Evolutionary conservation across 2,888 invertebrate genomes (phyloP), one percentile per base, ranked within the genome.

Genomic region (Campopleginae sp.): DNA sequence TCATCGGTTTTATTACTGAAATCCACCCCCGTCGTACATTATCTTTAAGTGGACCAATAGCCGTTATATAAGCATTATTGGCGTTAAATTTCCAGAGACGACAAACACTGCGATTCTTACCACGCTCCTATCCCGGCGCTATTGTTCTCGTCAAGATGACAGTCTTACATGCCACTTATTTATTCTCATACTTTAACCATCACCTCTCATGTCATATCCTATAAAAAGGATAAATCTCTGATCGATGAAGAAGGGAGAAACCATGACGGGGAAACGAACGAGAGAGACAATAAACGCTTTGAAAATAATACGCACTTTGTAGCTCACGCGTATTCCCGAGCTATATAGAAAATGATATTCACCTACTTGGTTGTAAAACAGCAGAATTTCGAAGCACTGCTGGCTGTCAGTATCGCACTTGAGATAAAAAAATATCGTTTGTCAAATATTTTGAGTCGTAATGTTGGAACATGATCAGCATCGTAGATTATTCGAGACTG

Each of bases 11-110:
- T 72, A 78, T 66, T 72, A 42, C 46, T 48, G 48, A 78, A 68
- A 51, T 66, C 72, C 72, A 14, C 68, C 77, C 44, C 23, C 66
- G 23, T 17, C 46, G 58, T 68, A 71, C 51, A 58, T 72, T 68
- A 78, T 54, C 66, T 68, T 51, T 42, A 46, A n/a, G 27, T 46
- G 51, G 38, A n/a, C 14, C 19, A 51, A 19, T 38, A 33, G 38
- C 14, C 17, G 42, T 17, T 17, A 44, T 31, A 27, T 70, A 51
- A 74, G 74, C n/a, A 63, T 79, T 74, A 85, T 85, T 85, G 85
- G 75, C 82, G 78, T 79, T 75, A 79, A 82, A 75, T 74, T 63
- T 82, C 85, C 65, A 70, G 74, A 79, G 81, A 78, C 65, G 75
- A 75, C 38, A 48, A 71, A 68, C 82, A 79, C 78, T 77, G 78